Evolutionary conservation across 2,888 invertebrate species (phyloP), one percentile per base, ranked within the genome.

Genomic region (Diarsia rubi): DNA sequence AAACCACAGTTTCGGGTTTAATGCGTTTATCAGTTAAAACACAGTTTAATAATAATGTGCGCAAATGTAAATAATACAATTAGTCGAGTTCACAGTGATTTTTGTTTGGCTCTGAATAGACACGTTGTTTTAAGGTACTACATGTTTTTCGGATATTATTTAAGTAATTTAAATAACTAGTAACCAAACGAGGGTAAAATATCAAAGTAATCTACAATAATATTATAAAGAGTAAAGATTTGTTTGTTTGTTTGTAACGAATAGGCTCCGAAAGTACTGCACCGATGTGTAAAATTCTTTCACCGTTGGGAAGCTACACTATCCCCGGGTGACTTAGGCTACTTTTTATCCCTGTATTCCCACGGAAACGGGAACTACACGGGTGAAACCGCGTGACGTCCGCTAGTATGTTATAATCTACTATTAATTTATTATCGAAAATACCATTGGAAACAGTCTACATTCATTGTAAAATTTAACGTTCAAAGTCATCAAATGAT

Each of bases 11-110:
- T 68, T 64, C n/a, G 8, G 42, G 54, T 42, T 75, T 44, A 75
- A 70, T 68, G 9, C 24, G 24, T 75, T 81, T 81, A 80, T 81
- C 79, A 60, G 14, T 64, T 57, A n/a, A 47, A 69, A 77, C 70
- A 77, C 63, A n/a, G 24, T 78, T 77, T 70, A 54, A 60, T n/a
- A 47, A 45, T 45, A 75, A 62, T 9, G 11, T 11, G 6, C 2
- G 42, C 14, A 74, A 16, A 4, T 42, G n/a, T 6, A n/a, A 45
- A 24, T 49, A 27, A 49, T 16, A 27, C 27, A 49, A 70, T 24
- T 54, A 44, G 5, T 19, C 42, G n/a, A 31, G 19, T 54, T 31
- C 4, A 5, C 21, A n/a, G n/a, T 42, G 19, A 19, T 49, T 49
- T 65, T 5, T 44, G 3, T 16, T 11, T 44, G 2, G 12, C 8